Conservation (phyloP, 2,888 invertebrate species). For the Agriotes lineatus region DNA sequence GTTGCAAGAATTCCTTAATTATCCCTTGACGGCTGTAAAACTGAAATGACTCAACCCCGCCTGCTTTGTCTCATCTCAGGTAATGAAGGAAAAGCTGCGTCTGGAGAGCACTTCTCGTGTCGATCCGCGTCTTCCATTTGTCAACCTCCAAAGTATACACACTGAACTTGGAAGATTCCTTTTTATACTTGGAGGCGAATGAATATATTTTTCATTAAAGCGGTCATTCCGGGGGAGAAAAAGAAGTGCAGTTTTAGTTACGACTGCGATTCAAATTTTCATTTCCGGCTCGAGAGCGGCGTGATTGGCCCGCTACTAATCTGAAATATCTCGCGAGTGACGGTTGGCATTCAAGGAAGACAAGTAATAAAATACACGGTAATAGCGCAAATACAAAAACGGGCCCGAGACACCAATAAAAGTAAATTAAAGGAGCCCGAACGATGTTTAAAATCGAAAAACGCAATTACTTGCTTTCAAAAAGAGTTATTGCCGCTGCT, state of each 20-base stretch:
- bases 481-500: conserved; percentile 52
- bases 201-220: conserved; percentile 11
- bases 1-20: conserved; percentile 41
- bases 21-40: conserved; percentile 40
- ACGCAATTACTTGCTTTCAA: conserved; percentile 56
- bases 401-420: conserved; percentile 56
- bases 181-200: conserved; percentile 3
- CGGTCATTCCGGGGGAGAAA: not conserved
- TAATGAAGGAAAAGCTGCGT: conserved; percentile 41
- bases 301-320: not conserved
- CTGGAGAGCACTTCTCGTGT: conserved; percentile 37
- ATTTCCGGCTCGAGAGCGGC: not conserved
- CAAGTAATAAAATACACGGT: conserved; percentile 44
- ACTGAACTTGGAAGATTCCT: conserved; percentile 6
- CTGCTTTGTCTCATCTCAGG: conserved; percentile 41
- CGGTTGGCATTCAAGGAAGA: conserved; percentile 35
- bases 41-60: conserved; percentile 38
- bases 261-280: not conserved
- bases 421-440: conserved; percentile 57
- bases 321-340: conserved; percentile 40
- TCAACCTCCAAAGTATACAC: conserved; percentile 33
- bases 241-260: not conserved
- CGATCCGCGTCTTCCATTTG: conserved; percentile 35
- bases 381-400: conserved; percentile 50
- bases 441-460: conserved; percentile 59